Base-by-base conservation (phyloP, 1,140 invertebrate species). In the Drosophila subobscura region DNA sequence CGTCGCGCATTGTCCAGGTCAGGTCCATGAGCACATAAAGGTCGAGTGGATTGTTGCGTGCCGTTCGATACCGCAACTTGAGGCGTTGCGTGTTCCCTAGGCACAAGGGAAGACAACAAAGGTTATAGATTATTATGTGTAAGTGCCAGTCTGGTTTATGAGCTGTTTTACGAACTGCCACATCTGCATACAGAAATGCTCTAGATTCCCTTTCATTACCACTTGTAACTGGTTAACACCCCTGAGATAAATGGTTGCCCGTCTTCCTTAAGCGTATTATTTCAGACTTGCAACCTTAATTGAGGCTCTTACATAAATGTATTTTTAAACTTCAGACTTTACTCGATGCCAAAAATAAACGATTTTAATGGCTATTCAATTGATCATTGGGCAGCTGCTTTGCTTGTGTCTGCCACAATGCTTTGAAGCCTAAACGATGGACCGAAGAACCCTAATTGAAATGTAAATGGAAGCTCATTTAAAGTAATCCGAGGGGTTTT, bases 1-100 rank as follows among this genome's bases (percentile, higher is more conserved):
- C 96, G 77, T 97, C 95, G 74, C 93, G 93, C 97, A 98, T 98
- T 3, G 96, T 97, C 92, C 95, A 95, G 5, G 96, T 97, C 8
- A 98, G 92, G 91, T 98, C 97, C 96, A 98, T 97, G 37, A 98
- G 91, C 81, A 97, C 97, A 91, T 98, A 98, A 6, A 98, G 92
- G 91, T 98, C 97, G n/a, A 98, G 93, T 1, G 97, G 97, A 92
- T 97, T 98, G 91, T 98, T 96, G 84, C 93, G 95, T 41, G 94
- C 94, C 12, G 94, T 93, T 49, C 94, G 90, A 73, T 93, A 95
- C 14, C 92, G 92, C 66, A 95, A 92, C 58, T 92, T 91, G 16
- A 95, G 79, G 47, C 90, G 92, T 79, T 92, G 92, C 12, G 92
- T 92, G 72, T 93, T 92, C 33, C 92, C 93, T 94, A 81, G 59